Conservation (phyloP, 1,140 invertebrate species). For the Trichonephila clavata region DNA sequence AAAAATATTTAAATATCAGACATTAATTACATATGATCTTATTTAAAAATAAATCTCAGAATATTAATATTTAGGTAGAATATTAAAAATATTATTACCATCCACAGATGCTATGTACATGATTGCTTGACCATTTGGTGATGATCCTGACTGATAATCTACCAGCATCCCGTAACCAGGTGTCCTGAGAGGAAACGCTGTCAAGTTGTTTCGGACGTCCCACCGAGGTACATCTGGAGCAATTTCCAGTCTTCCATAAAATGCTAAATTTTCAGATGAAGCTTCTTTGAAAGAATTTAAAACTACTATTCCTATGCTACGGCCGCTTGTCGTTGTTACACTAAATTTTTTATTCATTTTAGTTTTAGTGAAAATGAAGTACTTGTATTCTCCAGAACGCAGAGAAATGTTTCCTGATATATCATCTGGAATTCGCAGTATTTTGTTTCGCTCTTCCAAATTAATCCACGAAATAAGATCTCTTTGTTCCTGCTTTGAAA, state of each 20-base stretch:
- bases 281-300: slow-evolving; percentile 93
- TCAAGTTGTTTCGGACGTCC: slow-evolving; percentile 90
- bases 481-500: slow-evolving; percentile 91
- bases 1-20: too few relatives aligned
- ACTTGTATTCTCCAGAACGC: slow-evolving; percentile 46
- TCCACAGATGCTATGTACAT: slow-evolving; percentile 84
- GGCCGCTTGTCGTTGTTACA: slow-evolving; percentile 75
- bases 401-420: slow-evolving; percentile 45
- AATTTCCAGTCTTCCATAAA: slow-evolving; percentile 88
- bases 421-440: slow-evolving; percentile 62
- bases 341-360: slow-evolving; percentile 35
- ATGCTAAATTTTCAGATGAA: slow-evolving; percentile 89
- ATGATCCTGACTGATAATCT: slow-evolving; percentile 89
- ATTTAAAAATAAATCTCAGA: too few relatives aligned
- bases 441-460: slow-evolving; percentile 67
- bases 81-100: slow-evolving; percentile 33
- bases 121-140: slow-evolving; percentile 90
- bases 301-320: slow-evolving; percentile 80
- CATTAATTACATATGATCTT: too few relatives aligned
- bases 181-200: slow-evolving; percentile 92
- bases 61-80: too few relatives aligned
- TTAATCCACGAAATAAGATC: slow-evolving; percentile 93
- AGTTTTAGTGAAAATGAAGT: slow-evolving; percentile 50
- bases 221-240: slow-evolving; percentile 83
- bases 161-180: slow-evolving; percentile 91